Evolutionary conservation across 1,140 invertebrate species (phyloP).

Genomic region (Radopholus similis): DNA sequence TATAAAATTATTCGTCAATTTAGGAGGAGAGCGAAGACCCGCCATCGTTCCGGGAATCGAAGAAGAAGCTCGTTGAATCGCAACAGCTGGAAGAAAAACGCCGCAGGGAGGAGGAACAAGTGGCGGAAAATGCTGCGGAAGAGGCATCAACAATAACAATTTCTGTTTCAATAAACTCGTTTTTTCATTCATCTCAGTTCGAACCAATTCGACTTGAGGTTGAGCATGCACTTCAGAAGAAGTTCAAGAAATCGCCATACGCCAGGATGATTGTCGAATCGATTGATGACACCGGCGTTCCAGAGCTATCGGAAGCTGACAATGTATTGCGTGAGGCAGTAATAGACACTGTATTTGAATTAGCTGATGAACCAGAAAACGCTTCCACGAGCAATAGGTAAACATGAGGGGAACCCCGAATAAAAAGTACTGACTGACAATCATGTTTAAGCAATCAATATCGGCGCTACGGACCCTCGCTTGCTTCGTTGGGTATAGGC

Average conservation of each 20-base stretch:
- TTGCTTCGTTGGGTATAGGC: conserved; percentile 37
- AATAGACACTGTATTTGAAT: conserved; percentile 42
- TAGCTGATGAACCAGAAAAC: conserved; percentile 22
- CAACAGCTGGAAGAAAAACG: conserved; percentile 27
- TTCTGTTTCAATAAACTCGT: conserved; percentile 12
- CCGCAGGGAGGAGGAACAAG: conserved; percentile 43
- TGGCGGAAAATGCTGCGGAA: conserved; percentile 39
- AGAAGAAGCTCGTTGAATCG: conserved; percentile 19
- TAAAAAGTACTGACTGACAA: not conserved
- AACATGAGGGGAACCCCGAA: not conserved
- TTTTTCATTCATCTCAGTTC: conserved; percentile 29
- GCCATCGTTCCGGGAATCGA: conserved; percentile 49
- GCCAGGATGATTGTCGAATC: conserved; percentile 39
- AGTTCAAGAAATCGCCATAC: conserved; percentile 48
- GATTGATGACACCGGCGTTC: conserved; percentile 22
- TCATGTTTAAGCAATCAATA: conserved; percentile 7
- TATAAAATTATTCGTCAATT: conserved; percentile 1
- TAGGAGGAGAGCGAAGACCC: conserved; percentile 57
- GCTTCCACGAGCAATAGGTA: not conserved
- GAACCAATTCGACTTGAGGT: conserved; percentile 44
- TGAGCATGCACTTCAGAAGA: conserved; percentile 48
- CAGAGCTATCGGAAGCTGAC: conserved; percentile 31
- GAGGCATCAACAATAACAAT: conserved; percentile 36
- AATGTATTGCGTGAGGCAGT: conserved; percentile 35
- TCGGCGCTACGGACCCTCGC: conserved; percentile 36